phyloP scores from a whole-genome alignment of 2,113 vertebrate genomes.

The Platysteira castanea region DNA sequence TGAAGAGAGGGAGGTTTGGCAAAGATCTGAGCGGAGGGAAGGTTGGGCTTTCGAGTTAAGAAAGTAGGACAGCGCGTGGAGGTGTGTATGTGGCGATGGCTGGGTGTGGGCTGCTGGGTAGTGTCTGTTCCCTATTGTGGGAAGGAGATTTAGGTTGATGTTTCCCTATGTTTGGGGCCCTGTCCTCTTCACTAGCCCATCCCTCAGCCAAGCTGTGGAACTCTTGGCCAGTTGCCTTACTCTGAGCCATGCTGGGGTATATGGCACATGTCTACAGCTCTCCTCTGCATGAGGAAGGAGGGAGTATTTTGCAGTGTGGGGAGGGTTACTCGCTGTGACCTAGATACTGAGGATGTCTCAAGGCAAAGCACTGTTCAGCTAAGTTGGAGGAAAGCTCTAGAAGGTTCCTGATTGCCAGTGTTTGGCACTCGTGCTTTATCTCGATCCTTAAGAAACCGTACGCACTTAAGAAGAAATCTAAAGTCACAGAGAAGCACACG shows the following conservation, averaged over 20 bases:
- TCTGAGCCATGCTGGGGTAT: accelerated
- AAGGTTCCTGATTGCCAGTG: not conserved
- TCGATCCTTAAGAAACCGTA: not conserved
- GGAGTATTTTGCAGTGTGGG: accelerated
- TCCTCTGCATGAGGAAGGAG: accelerated
- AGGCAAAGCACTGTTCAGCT: not conserved
- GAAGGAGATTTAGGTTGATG: not conserved
- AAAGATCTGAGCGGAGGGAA: accelerated
- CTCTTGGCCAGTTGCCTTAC: not conserved
- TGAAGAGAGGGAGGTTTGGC: not conserved
- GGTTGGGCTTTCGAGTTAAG: not conserved
- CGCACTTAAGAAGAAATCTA: not conserved
- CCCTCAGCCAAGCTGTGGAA: not conserved
- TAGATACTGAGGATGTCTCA: not conserved
- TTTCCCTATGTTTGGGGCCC: not conserved
- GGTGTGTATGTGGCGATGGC: accelerated
- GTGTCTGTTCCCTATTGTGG: not conserved
- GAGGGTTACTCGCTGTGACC: not conserved
- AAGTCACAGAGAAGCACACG: not conserved
- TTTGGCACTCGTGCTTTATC: not conserved
- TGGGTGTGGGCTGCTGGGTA: not conserved
- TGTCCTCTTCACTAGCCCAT: not conserved
- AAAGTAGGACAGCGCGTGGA: not conserved
- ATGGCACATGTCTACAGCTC: accelerated
- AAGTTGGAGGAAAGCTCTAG: not conserved